These are phyloP conservation scores for Rhynchopsitta pachyrhyncha DNA, from an alignment of 2,113 vertebrate genomes.

Conservation along the genomic window DNA sequence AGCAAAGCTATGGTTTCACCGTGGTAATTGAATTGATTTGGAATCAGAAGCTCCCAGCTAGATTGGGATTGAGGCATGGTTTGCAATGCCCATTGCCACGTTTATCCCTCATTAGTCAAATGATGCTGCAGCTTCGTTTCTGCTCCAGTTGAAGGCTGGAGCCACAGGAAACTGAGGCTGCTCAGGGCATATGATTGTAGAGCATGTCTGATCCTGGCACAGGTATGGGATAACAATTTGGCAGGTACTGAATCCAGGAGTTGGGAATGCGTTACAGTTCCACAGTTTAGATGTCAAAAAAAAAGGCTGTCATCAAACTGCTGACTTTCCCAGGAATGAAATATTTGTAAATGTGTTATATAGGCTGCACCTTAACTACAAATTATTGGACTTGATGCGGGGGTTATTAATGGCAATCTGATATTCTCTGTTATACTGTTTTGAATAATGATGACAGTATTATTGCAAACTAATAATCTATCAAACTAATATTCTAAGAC, in stretches of 20 bases:
- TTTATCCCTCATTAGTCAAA: not conserved
- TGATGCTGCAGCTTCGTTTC: not conserved
- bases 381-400: not conserved
- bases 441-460: not conserved
- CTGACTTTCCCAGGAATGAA: not conserved
- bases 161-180: not conserved
- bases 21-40: not conserved
- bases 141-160: fast-evolving
- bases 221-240: not conserved
- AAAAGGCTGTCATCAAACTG: not conserved
- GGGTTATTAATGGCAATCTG: not conserved
- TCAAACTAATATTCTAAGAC: not conserved
- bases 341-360: not conserved
- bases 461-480: not conserved
- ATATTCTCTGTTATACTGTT: not conserved
- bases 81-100: not conserved
- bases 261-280: not conserved
- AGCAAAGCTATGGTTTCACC: not conserved
- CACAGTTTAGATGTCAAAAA: not conserved
- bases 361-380: not conserved
- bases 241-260: not conserved
- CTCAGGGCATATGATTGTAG: too few species aligned
- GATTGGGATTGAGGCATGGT: not conserved
- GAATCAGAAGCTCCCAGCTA: not conserved
- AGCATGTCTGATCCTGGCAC: not conserved